These are phyloP conservation scores for Colletes latitarsis DNA, from an alignment of 1,140 invertebrate species.

Conservation along the genomic window DNA sequence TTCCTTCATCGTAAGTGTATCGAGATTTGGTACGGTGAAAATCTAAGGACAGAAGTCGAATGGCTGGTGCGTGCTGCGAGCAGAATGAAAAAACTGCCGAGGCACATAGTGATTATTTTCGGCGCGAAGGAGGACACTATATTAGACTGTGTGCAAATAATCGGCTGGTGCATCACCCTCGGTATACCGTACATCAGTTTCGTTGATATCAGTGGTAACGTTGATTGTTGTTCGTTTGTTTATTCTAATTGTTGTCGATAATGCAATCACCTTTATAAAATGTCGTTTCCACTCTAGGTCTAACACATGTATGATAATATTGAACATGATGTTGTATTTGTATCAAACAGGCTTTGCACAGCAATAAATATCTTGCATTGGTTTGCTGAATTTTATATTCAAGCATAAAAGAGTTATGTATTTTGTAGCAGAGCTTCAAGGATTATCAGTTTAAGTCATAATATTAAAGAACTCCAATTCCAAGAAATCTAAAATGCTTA, in stretches of 20 bases:
- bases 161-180: conserved; percentile 85
- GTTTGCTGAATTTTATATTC: not conserved
- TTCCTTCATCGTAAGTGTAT: conserved; percentile 18
- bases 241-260: conserved; percentile 12
- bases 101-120: conserved; percentile 81
- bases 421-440: not conserved
- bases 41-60: conserved; percentile 36
- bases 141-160: conserved; percentile 82
- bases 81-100: conserved; percentile 73
- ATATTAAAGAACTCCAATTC: not conserved
- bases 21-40: conserved; percentile 13
- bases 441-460: not conserved
- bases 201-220: conserved; percentile 86
- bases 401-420: not conserved
- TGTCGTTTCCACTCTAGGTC: not conserved
- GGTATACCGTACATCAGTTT: conserved; percentile 86
- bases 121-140: conserved; percentile 79
- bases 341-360: not conserved
- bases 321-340: not conserved
- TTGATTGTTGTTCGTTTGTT: conserved; percentile 41
- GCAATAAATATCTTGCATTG: not conserved
- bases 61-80: conserved; percentile 13
- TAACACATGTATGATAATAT: too few relatives aligned
- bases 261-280: not conserved
- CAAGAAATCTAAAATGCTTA: not conserved